phyloP scores from a whole-genome alignment of 2,888 invertebrate species.

The Noctua janthe region DNA sequence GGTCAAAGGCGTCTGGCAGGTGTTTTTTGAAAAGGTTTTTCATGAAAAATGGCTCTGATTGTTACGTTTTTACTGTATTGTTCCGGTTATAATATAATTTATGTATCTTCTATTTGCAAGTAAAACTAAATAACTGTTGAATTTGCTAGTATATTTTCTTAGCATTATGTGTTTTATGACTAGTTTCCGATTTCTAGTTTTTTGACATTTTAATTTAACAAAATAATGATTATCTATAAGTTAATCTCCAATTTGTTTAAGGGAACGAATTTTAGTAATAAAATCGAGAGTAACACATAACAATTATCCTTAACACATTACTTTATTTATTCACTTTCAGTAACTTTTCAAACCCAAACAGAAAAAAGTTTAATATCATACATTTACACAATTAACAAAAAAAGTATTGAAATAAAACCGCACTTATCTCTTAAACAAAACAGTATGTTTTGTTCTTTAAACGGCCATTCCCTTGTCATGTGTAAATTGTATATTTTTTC shows the following conservation, averaged over 20 bases:
- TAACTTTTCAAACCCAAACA: not conserved
- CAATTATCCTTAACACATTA: not conserved
- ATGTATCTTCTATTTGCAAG: not conserved
- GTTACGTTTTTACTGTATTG: not conserved
- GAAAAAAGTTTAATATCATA: not conserved
- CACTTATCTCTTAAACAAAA: conserved; percentile 58
- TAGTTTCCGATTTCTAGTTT: not conserved
- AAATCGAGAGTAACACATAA: not conserved
- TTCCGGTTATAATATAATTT: not conserved
- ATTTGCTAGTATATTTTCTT: not conserved
- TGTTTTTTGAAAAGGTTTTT: conserved; percentile 3
- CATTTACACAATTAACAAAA: conserved; percentile 26
- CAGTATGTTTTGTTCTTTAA: conserved; percentile 68
- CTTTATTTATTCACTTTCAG: not conserved
- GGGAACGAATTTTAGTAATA: not conserved
- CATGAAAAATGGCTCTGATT: not conserved
- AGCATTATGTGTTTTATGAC: not conserved
- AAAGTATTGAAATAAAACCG: conserved; percentile 46
- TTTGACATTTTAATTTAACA: no score
- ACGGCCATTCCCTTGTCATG: conserved; percentile 68
- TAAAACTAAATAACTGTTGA: not conserved
- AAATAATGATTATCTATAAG: no score
- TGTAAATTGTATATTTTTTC: conserved; percentile 72
- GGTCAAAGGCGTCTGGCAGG: conserved; percentile 5
- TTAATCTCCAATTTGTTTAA: not conserved